Base-by-base conservation (phyloP, 2,797 vertebrate genomes). In the Yasuhikotakia modesta region DNA sequence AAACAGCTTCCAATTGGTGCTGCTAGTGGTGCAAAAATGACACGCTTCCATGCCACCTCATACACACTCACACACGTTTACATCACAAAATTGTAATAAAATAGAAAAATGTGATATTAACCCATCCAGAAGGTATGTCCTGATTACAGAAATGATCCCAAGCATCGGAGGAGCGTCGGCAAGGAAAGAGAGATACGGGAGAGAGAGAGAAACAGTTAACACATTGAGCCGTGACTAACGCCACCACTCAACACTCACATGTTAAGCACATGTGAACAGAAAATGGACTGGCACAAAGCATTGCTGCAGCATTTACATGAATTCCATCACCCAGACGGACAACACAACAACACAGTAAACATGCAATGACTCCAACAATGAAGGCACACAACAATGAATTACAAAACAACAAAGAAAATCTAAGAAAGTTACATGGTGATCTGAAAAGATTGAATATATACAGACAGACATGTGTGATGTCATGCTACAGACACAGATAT, bases 41-140 rank as follows among this genome's bases (percentile, higher is more conserved):
- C 13, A 68, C 13, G 53, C 11, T 24, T 13, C 19, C 30, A 70
- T 17, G 72, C 16, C 11, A 17, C 57, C 8, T 73, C 53, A 74
- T 14, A 79, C 73, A 82, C 21, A 7, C 35, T 78, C 65, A 24
- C 60, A 77, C 45, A 66, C 78, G 83, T 30, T 80, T 52, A 78
- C 35, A 81, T n/a, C 70, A 76, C 32, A 82, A 27, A 27, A 27
- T 35, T 76, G 89, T 21, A 85, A 82, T 69, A 82, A 46, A 12
- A 84, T 70, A 84, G 80, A 82, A 85, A 90, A 92, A 91, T 80
- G 82, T 88, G 79, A 94, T 95, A 97, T 91, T 96, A 89, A 99
- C 96, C 96, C 97, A 89, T 98, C 96, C 90, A 99, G 95, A 88
- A 98, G 95, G 83, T 99, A 99, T 11, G 97, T 99, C 93, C 97